Conservation (phyloP, 2,113 vertebrate genomes). For the Tinamus guttatus region DNA sequence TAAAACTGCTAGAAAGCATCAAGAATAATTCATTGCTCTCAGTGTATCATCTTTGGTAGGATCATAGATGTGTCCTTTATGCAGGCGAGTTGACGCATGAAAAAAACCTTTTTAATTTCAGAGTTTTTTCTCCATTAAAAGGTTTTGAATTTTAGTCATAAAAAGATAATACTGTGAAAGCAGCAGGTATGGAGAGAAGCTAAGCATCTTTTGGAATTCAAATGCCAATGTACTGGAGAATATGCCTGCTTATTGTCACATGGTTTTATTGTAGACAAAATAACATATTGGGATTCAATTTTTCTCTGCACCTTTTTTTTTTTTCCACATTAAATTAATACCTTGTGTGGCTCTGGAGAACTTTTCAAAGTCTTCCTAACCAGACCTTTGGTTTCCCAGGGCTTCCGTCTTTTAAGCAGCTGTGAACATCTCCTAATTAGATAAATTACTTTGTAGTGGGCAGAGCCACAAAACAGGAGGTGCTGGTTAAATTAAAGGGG, state of each 20-base stretch:
- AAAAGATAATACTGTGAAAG: constrained; percentile 48
- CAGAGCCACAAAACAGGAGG: constrained; percentile 78
- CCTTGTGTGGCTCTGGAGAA: constrained; percentile 77
- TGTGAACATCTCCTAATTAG: constrained; percentile 81
- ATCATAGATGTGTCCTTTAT: constrained; percentile 28
- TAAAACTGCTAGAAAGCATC: background rate
- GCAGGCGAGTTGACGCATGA: constrained; percentile 41
- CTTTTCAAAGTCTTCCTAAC: constrained; percentile 72
- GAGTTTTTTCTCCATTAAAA: constrained; percentile 55
- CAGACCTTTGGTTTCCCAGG: constrained; percentile 68
- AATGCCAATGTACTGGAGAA: constrained; percentile 44
- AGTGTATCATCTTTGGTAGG: background rate
- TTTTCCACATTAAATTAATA: constrained; percentile 77
- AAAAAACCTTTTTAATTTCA: constrained; percentile 67
- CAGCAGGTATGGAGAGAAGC: constrained; percentile 60
- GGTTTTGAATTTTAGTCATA: constrained; percentile 67
- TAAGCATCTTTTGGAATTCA: constrained; percentile 64
- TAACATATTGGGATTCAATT: constrained; percentile 70
- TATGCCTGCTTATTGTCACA: constrained; percentile 57
- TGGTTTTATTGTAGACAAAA: constrained; percentile 69
- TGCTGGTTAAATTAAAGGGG: constrained; percentile 75
- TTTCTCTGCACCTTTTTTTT: constrained; percentile 63
- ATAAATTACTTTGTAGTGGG: constrained; percentile 79
- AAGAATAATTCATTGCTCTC: background rate
- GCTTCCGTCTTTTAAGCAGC: constrained; percentile 72